phyloP scores from a whole-genome alignment of 2,888 invertebrate genomes.

The Sussaba pulchella region DNA sequence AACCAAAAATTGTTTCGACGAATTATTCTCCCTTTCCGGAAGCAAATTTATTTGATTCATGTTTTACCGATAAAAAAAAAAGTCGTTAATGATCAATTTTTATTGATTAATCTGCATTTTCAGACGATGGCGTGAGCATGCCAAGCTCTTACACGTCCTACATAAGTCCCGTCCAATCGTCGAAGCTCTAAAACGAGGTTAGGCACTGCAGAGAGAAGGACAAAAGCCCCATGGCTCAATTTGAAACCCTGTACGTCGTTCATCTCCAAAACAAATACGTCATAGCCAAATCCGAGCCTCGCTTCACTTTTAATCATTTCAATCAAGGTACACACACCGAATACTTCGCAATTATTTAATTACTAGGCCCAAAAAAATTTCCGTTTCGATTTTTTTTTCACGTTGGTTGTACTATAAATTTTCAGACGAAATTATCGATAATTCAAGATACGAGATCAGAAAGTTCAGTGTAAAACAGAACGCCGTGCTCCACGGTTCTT shows the following conservation, averaged over 20 bases:
- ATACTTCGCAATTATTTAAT: no score
- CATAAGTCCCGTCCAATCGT: conserved; percentile 96
- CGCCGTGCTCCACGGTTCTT: no score
- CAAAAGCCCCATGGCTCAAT: conserved; percentile 85
- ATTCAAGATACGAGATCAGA: no score
- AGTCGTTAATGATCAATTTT: neutral
- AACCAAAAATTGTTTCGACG: no score
- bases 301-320: conserved; percentile 97
- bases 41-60: no score
- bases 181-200: conserved; percentile 93
- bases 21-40: no score
- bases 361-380: no score
- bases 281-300: conserved; percentile 89
- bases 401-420: no score
- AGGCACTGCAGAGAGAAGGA: conserved; percentile 85
- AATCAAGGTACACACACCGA: conserved; percentile 91
- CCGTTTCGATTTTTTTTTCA: no score
- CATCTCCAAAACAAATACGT: conserved; percentile 94
- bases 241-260: conserved; percentile 97
- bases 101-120: conserved; percentile 52
- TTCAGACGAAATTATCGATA: no score
- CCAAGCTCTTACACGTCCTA: conserved; percentile 96
- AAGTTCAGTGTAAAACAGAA: no score
- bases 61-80: no score
- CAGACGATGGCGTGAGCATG: conserved; percentile 95